Base-by-base conservation (phyloP, 2,888 invertebrate species). In the Pelosia muscerda region DNA sequence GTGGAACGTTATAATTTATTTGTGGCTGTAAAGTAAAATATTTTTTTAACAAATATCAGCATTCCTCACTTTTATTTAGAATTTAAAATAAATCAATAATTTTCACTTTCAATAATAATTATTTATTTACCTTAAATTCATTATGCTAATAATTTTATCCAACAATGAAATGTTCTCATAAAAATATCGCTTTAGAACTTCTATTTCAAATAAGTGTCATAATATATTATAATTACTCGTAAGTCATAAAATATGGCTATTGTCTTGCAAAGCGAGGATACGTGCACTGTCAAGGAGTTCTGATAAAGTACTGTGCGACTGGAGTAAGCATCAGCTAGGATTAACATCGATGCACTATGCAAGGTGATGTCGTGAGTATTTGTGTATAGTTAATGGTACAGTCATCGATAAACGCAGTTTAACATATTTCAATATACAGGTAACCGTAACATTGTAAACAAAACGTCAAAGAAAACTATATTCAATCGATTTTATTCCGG, bases 221-320 rank as follows among this genome's bases (percentile, higher is more conserved):
- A 38, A 69, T 71, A 65, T 69, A 76, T 72, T 72, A 65, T 67
- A 73, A 65, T 69, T 54, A 61, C 22, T 55, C 2, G 67, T 62
- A 53, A 2, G 23, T 68, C 4, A 68, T 62, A 53, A 6, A 28
- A 65, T 59, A 71, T 73, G 67, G 66, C 56, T 71, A 26, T 53
- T 55, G 58, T 63, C 22, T 56, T 61, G 34, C 58, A 68, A 68
- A 13, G 64, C 70, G 72, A 78, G 75, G 76, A 81, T 81, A 81
- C 81, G 81, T 81, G 79, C 81, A 76, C 76, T 78, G 68, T 74
- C 71, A 79, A 69, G 72, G 81, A 74, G 71, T 68, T 69, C 79
- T 76, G 69, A 61, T 74, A 71, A 79, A 79, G 81, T 74, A 81
- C 81, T 81, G 81, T 67, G 72, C 66, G 81, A 65, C 72, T 69